Evolutionary conservation across 2,888 invertebrate species (phyloP).

Genomic region (Phorcus lineatus): DNA sequence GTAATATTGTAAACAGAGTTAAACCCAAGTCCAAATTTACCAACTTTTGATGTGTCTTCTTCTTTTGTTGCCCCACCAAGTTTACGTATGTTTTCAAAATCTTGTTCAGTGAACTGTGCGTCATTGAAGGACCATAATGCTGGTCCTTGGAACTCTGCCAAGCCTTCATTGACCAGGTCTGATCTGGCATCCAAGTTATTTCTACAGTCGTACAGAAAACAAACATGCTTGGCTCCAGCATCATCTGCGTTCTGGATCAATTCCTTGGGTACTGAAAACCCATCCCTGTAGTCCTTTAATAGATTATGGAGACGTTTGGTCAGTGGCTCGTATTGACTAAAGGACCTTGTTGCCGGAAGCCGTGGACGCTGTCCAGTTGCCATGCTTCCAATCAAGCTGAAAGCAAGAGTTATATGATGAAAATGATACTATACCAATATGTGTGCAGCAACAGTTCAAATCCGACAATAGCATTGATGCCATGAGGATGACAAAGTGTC

Average conservation of each 20-base stretch:
- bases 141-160: conserved; percentile 71
- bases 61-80: conserved; percentile 70
- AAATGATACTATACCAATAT: no score
- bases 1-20: conserved; percentile 72
- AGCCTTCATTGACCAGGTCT: conserved; percentile 61
- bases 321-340: conserved; percentile 59
- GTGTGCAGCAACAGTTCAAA: no score
- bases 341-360: neutral
- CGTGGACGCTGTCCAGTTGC: neutral
- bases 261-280: conserved; percentile 66
- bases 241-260: conserved; percentile 71
- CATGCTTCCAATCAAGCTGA: neutral
- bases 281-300: conserved; percentile 63
- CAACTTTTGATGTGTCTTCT: conserved; percentile 64
- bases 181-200: conserved; percentile 49
- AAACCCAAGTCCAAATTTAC: conserved; percentile 72
- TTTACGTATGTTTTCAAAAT: conserved; percentile 69
- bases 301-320: conserved; percentile 55
- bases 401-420: no score
- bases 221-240: conserved; percentile 59
- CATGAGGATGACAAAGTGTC: no score
- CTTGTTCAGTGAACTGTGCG: conserved; percentile 66
- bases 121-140: conserved; percentile 72
- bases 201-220: conserved; percentile 67
- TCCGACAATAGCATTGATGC: no score